These are phyloP conservation scores for Melospiza melodia DNA, from an alignment of 2,113 vertebrate species.

Conservation along the genomic window DNA sequence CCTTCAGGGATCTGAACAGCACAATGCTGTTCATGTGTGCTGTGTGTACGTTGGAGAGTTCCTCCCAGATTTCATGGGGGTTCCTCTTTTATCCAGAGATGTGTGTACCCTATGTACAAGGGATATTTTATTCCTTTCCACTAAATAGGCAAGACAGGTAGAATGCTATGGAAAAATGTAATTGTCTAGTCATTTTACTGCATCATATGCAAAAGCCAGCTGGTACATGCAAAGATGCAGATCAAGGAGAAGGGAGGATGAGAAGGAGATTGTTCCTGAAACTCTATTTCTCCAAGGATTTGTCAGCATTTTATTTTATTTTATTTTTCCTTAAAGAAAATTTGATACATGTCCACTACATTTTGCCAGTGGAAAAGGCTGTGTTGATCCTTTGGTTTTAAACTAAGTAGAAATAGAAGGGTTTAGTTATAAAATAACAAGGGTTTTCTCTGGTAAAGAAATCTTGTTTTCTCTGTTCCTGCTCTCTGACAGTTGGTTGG, in stretches of 20 bases:
- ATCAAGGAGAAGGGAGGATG: constrained; percentile 30
- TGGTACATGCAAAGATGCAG: not conserved
- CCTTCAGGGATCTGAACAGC: constrained; percentile 16
- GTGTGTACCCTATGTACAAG: not conserved
- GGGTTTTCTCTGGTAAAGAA: constrained; percentile 44
- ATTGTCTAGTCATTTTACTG: not conserved
- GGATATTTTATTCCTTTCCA: not conserved
- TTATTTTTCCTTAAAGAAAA: not conserved
- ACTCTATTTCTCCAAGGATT: constrained; percentile 3
- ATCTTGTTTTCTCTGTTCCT: constrained; percentile 68
- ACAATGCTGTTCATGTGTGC: rapidly evolving
- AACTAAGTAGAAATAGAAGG: constrained; percentile 21
- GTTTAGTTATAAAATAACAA: constrained; percentile 55
- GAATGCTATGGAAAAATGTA: not conserved
- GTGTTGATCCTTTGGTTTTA: constrained; percentile 28
- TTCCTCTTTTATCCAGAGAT: not conserved
- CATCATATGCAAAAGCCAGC: not conserved
- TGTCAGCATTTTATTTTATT: not conserved
- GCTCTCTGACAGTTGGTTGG: constrained; percentile 67
- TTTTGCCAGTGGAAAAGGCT: constrained; percentile 10
- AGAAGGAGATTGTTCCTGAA: not conserved
- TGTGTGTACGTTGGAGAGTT: rapidly evolving
- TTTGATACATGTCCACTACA: not conserved
- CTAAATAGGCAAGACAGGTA: not conserved
- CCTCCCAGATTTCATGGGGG: not conserved